Base-by-base conservation (phyloP, 2,888 invertebrate genomes). In the Troilus luridus region DNA sequence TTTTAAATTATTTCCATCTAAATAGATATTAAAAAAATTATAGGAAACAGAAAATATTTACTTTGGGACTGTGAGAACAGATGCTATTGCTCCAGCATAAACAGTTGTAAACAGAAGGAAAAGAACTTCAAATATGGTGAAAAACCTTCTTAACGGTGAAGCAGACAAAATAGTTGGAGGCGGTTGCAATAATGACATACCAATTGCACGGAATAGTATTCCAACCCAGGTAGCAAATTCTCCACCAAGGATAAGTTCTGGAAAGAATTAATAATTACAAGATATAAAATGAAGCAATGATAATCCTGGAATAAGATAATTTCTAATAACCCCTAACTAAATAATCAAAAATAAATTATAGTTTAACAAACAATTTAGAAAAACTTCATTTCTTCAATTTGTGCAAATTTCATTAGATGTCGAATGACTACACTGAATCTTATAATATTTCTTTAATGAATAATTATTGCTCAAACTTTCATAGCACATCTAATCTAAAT, bases 21-120 rank as follows among this genome's bases (percentile, higher is more conserved):
- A 14, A 88, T n/a, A 88, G 8, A 21, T 59, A 85, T 58, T 24
- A 1, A 12, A n/a, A 5, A 62, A 64, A 91, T 24, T 60, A 24
- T 8, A 41, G 7, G 8, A 19, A 19, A 17, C 10, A 77, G 9
- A 41, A 77, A 41, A 27, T 77, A 27, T 90, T 67, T 90, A 92
- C 92, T 27, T 77, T 81, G 96, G 96, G 41, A 96, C 95, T 0
- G 97, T 96, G 93, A 96, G 95, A 58, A 96, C 95, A 88, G 96
- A 96, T 11, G 96, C 95, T 81, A 97, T 94, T 0, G 96, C 97
- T 88, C 96, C 96, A 54, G 95, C 95, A 93, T 96, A 97, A 0
- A 95, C 95, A 92, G 96, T 96, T 54, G 95, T 95, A 77, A 96
- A 94, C 56, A 96, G 94, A 90, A 96, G 94, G 88, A 95, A 95